Evolutionary conservation across 1,140 invertebrate genomes (phyloP).

Genomic region (Epicauta chinensis): DNA sequence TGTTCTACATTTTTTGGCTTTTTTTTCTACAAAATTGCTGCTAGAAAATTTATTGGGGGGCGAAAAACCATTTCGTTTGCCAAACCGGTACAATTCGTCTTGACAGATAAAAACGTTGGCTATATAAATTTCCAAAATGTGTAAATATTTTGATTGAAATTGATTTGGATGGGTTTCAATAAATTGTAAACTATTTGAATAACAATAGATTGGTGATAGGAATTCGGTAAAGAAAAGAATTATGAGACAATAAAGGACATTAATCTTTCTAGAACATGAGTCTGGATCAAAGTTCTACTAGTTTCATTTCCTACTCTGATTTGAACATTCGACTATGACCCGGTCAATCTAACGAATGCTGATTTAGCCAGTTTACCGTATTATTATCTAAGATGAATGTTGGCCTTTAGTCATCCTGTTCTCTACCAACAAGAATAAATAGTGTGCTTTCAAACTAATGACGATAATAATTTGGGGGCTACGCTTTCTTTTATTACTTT

Average conservation of each 20-base stretch:
- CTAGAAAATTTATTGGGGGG: no score
- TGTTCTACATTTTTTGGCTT: no score
- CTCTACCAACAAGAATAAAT: conserved; percentile 24
- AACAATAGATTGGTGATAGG: not conserved
- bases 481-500: conserved; percentile 20
- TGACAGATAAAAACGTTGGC: no score
- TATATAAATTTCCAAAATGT: no score
- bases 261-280: not conserved
- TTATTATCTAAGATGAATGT: conserved; percentile 29
- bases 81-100: no score
- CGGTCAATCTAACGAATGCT: conserved; percentile 18
- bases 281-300: not conserved
- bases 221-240: not conserved
- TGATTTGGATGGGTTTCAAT: no score
- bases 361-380: conserved; percentile 30
- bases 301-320: conserved; percentile 9
- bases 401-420: conserved; percentile 23
- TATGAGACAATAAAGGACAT: not conserved
- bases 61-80: no score
- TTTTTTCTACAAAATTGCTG: no score
- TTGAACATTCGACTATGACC: conserved; percentile 8
- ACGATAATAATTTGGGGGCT: conserved; percentile 14
- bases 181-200: not conserved
- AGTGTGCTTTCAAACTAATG: conserved; percentile 20
- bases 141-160: no score